Evolutionary conservation across 1,140 invertebrate genomes (phyloP).

Genomic region (Ceratina calcarata): DNA sequence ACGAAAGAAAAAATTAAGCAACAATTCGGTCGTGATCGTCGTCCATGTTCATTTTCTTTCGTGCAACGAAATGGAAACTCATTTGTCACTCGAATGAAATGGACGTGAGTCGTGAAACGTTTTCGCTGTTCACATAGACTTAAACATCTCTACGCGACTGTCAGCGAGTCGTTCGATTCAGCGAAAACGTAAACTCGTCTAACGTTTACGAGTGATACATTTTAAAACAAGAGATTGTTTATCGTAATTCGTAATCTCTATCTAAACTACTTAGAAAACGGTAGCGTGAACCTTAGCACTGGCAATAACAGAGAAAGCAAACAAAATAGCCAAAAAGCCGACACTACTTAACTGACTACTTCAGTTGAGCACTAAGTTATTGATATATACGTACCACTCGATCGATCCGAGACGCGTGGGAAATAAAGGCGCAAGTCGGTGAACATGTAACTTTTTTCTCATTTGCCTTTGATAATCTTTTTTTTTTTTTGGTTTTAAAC

Average conservation of each 20-base stretch:
- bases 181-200: constrained; percentile 12
- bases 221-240: background rate
- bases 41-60: constrained; percentile 1
- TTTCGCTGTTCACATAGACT: background rate
- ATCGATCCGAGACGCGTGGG: constrained; percentile 81
- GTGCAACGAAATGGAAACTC: background rate
- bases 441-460: constrained; percentile 75
- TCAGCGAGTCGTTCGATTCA: background rate
- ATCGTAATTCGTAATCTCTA: background rate
- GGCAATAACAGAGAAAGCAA: constrained; percentile 25
- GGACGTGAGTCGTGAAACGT: constrained; percentile 10
- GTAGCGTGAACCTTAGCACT: constrained; percentile 27
- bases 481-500: background rate
- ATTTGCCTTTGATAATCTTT: constrained; percentile 44
- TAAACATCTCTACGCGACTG: background rate
- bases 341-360: constrained; percentile 66
- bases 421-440: constrained; percentile 80
- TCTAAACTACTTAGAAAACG: constrained; percentile 27
- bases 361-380: constrained; percentile 64
- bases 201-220: background rate
- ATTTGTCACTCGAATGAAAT: background rate
- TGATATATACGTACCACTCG: constrained; percentile 79
- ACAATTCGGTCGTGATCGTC: background rate
- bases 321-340: constrained; percentile 71
- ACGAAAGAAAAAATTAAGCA: constrained; percentile 26